Conservation (phyloP, 2,113 vertebrate genomes). For the Oryzias javanicus region DNA sequence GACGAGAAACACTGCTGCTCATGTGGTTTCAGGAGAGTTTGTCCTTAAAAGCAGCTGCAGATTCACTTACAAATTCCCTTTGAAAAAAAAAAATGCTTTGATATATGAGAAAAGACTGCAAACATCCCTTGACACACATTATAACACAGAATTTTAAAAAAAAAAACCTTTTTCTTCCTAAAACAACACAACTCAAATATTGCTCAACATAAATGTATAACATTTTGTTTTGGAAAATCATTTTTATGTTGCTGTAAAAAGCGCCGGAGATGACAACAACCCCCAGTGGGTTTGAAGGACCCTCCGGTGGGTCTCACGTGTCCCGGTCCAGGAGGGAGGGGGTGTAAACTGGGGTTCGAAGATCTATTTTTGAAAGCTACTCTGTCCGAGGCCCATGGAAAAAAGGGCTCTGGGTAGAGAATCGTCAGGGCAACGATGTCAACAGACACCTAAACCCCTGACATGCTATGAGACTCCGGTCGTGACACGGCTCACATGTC, state of each 20-base stretch:
- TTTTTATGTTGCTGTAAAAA: slow-evolving; percentile 25
- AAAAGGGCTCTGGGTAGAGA: slow-evolving; percentile 16
- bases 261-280: slow-evolving; percentile 3
- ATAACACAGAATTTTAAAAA: too few species aligned
- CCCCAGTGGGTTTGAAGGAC: slow-evolving; percentile 14
- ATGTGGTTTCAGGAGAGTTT: slow-evolving; percentile 7
- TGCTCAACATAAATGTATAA: neutral
- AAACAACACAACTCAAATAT: neutral
- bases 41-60: neutral
- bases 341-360: neutral
- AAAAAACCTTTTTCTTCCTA: too few species aligned
- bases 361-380: slow-evolving; percentile 61
- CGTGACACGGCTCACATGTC: slow-evolving; percentile 14
- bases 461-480: slow-evolving; percentile 31
- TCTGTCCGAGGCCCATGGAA: slow-evolving; percentile 22
- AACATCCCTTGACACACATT: too few species aligned
- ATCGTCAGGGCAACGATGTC: slow-evolving; percentile 54
- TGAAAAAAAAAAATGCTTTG: too few species aligned
- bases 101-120: too few species aligned
- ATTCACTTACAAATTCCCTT: neutral
- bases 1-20: neutral
- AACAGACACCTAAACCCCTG: slow-evolving; percentile 64
- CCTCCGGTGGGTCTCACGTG: slow-evolving; percentile 25
- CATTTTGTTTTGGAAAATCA: slow-evolving; percentile 17
- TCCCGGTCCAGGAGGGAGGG: slow-evolving; percentile 9